phyloP scores from a whole-genome alignment of 2,113 vertebrate species.

The Synodontis membranacea region DNA sequence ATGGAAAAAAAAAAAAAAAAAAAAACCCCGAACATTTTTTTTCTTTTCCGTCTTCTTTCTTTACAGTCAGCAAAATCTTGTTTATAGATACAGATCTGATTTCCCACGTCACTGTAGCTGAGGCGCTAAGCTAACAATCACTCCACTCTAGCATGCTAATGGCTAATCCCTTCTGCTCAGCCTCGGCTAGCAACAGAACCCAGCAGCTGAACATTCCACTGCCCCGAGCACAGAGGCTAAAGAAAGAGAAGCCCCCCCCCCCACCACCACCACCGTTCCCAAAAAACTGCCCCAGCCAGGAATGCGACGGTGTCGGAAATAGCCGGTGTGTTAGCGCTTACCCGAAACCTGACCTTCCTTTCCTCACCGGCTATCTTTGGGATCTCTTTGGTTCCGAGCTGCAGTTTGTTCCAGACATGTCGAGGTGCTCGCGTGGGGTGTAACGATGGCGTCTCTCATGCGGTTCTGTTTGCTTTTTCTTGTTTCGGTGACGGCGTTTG shows the following conservation, averaged over 20 bases:
- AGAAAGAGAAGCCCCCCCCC: constrained; percentile 68
- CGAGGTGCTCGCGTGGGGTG: constrained; percentile 29
- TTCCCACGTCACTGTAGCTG: not conserved
- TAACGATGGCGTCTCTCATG: constrained; percentile 55
- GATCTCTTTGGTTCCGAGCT: constrained; percentile 62
- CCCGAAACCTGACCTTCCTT: constrained; percentile 58
- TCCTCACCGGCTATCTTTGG: constrained; percentile 61
- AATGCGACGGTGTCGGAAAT: constrained; percentile 73
- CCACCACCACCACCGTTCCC: constrained; percentile 35
- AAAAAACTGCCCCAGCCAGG: constrained; percentile 38
- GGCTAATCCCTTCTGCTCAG: constrained; percentile 47
- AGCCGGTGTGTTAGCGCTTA: constrained; percentile 69
- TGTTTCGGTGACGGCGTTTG: constrained; percentile 54
- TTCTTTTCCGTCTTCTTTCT: not conserved
- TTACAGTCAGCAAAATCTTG: not conserved
- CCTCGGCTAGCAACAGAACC: constrained; percentile 17
- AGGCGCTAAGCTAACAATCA: constrained; percentile 47
- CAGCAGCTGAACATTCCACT: constrained; percentile 72
- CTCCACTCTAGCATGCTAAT: constrained; percentile 56
- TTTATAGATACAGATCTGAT: not conserved
- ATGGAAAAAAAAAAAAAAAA: not conserved
- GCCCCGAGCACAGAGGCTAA: constrained; percentile 65
- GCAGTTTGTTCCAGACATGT: constrained; percentile 40
- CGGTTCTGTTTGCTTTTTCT: constrained; percentile 60
- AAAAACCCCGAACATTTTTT: not conserved